Conservation (phyloP, 1,140 invertebrate species). For the Condylostylus longicornis region DNA sequence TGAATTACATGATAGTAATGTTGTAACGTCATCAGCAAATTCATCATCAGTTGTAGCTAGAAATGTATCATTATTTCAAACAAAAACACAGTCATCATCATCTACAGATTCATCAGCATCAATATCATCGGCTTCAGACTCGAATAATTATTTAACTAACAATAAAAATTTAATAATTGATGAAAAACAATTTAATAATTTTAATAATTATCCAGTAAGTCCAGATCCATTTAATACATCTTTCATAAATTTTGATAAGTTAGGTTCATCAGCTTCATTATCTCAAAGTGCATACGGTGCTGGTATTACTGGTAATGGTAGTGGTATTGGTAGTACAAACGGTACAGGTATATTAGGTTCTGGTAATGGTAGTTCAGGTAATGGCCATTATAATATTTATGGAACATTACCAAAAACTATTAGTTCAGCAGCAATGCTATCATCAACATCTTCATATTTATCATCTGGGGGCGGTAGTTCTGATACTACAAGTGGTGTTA, state of each 20-base stretch:
- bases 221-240: neutral
- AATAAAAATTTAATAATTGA: too few species aligned
- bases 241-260: too few species aligned
- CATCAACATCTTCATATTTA: constrained; percentile 6
- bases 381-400: constrained; percentile 23
- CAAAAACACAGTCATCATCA: too few species aligned
- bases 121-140: too few species aligned
- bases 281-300: constrained; percentile 10
- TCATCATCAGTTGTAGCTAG: constrained; percentile 7
- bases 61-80: constrained; percentile 8
- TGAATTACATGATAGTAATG: too few species aligned
- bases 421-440: constrained; percentile 16
- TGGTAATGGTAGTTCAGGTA: constrained; percentile 5
- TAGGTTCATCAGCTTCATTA: neutral
- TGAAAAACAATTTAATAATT: constrained; percentile 2
- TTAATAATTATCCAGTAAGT: too few species aligned
- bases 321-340: constrained; percentile 2
- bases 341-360: constrained; percentile 9
- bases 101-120: too few species aligned
- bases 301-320: constrained; percentile 12
- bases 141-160: constrained; percentile 2
- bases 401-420: constrained; percentile 26
- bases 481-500: constrained; percentile 27
- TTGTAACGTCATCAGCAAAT: constrained; percentile 3
- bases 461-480: constrained; percentile 15